Base-by-base conservation (phyloP, 1,140 invertebrate genomes). In the Ceratoteleas bidentatus region DNA sequence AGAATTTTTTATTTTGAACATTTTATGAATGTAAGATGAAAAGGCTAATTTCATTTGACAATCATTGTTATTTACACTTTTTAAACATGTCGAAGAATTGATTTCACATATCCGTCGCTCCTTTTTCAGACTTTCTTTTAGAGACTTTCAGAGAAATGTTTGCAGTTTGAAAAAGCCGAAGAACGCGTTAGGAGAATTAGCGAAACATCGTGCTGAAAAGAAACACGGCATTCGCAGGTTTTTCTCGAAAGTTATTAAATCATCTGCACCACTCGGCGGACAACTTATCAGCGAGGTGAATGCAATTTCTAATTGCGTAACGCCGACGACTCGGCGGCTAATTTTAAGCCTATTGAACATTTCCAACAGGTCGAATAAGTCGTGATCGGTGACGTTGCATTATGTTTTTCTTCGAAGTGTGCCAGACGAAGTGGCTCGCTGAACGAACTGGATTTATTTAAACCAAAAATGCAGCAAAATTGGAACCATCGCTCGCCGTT, bases 401-500 rank as follows among this genome's bases (percentile, higher is more conserved):
- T 66, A 50, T 70, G 66, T 60, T 72, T 78, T 49, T 61, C 54
- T 49, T 58, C 57, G 62, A 80, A 80, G 61, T 73, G 69, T 73
- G 76, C 69, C 76, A 80, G 76, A 80, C 76, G 69, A 73, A 80
- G 62, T 68, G 62, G 50, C 68, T 72, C 45, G 50, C 50, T 49
- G 62, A 68, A 53, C 34, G 49, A 58, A 70, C 76, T 36, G 69
- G 62, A 73, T 68, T 80, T 80, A 73, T 80, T 80, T 73, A 73
- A 80, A 80, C 76, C 76, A 68, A 80, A 80, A 80, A 80, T 73
- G 76, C 76, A 80, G 56, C 76, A 68, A 80, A 80, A 80, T 80
- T 80, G 76, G 76, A 80, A 73, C 62, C 69, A 68, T 15, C 62
- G 69, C 45, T 50, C 3, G 32, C 54, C 38, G 76, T 72, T 80